Evolutionary conservation across 1,140 invertebrate genomes (phyloP).

Genomic region (Ladona fulva): DNA sequence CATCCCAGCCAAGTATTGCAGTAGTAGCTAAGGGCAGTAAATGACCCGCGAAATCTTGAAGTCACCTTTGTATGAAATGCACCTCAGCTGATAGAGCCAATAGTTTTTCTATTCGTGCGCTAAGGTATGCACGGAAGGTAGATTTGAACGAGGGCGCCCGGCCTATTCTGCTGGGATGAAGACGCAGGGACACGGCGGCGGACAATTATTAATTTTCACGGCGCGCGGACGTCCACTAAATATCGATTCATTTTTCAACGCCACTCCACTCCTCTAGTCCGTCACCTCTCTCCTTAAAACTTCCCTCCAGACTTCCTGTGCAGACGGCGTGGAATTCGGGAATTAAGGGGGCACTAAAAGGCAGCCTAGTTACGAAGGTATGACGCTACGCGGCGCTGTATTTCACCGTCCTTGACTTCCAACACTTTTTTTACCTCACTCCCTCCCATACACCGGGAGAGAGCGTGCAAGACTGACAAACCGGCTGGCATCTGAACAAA

Average conservation of each 20-base stretch:
- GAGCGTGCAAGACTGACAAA: background rate
- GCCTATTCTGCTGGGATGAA: too few species aligned
- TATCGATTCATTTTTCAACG: background rate
- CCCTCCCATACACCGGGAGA: background rate
- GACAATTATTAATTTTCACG: too few species aligned
- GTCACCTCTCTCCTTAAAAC: background rate
- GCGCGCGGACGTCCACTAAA: too few species aligned
- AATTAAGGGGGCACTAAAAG: background rate
- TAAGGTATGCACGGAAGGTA: too few species aligned
- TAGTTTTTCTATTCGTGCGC: too few species aligned
- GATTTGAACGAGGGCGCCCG: too few species aligned
- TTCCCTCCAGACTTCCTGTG: background rate
- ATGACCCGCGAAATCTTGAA: too few species aligned
- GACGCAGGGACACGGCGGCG: too few species aligned
- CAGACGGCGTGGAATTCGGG: slow-evolving; percentile 5
- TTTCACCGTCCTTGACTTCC: slow-evolving; percentile 2
- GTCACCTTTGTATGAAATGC: too few species aligned
- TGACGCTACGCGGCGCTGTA: background rate
- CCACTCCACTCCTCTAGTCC: background rate
- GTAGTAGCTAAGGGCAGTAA: too few species aligned
- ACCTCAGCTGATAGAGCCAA: too few species aligned
- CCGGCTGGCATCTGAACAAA: background rate
- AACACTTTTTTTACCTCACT: background rate
- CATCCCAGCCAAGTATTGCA: too few species aligned
- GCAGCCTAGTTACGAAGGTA: background rate